phyloP scores from a whole-genome alignment of 2,888 invertebrate genomes.

The Melinopterus prodromus region DNA sequence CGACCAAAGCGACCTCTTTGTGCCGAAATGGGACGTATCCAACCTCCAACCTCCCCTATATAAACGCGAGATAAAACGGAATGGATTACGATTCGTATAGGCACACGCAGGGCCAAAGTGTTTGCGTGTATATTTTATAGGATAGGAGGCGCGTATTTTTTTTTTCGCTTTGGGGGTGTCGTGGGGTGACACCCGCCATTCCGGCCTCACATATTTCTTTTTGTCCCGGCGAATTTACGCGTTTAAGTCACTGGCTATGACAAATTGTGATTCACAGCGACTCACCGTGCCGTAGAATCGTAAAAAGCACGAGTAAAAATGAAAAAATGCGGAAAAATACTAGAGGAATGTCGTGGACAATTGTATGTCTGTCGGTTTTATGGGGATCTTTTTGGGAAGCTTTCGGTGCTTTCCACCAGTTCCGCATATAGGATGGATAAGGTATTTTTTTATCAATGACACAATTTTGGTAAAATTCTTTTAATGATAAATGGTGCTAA shows the following conservation, averaged over 20 bases:
- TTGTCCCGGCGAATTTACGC: background rate
- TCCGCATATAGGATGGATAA: too few relatives aligned
- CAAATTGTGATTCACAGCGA: background rate
- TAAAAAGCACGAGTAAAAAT: background rate
- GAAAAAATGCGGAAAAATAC: background rate
- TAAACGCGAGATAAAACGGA: conserved; percentile 4
- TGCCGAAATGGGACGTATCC: background rate
- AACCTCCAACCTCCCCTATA: background rate
- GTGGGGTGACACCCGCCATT: background rate
- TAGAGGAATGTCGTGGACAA: background rate
- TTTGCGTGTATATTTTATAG: background rate
- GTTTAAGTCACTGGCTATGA: background rate
- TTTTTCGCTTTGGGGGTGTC: background rate
- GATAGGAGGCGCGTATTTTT: background rate
- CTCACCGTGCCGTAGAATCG: background rate
- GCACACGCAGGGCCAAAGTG: background rate
- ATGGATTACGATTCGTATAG: conserved; percentile 4
- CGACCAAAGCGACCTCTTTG: background rate
- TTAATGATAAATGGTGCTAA: too few relatives aligned
- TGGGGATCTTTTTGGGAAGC: background rate
- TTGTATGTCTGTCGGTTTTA: background rate
- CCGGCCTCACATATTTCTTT: background rate
- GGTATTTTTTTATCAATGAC: too few relatives aligned
- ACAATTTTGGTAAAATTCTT: too few relatives aligned
- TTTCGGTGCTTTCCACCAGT: background rate